phyloP scores from a whole-genome alignment of 2,113 vertebrate genomes.

The Etheostoma cragini region DNA sequence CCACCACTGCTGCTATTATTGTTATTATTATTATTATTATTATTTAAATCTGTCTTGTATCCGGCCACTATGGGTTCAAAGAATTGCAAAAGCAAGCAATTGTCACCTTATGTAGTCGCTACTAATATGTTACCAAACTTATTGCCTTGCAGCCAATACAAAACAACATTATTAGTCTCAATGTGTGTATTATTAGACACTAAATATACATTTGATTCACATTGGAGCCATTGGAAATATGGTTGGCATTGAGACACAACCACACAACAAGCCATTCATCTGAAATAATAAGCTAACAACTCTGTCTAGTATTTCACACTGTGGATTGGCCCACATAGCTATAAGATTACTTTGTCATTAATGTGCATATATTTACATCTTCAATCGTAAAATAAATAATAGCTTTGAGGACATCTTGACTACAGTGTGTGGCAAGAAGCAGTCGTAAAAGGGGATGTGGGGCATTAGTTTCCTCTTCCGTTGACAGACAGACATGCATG shows the following conservation, averaged over 20 bases:
- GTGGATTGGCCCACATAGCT: neutral
- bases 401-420: slow-evolving; percentile 3
- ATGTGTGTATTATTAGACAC: neutral
- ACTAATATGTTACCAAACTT: neutral
- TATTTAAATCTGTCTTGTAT: neutral
- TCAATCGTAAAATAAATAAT: slow-evolving; percentile 6
- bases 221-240: too few species aligned
- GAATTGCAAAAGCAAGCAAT: neutral
- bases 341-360: neutral
- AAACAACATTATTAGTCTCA: neutral
- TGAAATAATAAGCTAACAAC: neutral
- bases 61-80: neutral
- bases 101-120: too few species aligned
- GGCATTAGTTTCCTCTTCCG: slow-evolving; percentile 7
- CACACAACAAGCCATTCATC: neutral
- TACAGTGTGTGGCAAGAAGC: slow-evolving; percentile 14
- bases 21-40: neutral
- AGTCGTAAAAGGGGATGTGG: neutral
- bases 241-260: neutral
- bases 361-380: slow-evolving; percentile 16
- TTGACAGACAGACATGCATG: neutral
- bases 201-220: neutral
- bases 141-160: neutral
- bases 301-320: neutral
- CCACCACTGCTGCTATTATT: neutral